Evolutionary conservation across 2,113 vertebrate genomes (phyloP), one percentile per base, ranked within the genome.

Genomic region (Platysteira castanea): DNA sequence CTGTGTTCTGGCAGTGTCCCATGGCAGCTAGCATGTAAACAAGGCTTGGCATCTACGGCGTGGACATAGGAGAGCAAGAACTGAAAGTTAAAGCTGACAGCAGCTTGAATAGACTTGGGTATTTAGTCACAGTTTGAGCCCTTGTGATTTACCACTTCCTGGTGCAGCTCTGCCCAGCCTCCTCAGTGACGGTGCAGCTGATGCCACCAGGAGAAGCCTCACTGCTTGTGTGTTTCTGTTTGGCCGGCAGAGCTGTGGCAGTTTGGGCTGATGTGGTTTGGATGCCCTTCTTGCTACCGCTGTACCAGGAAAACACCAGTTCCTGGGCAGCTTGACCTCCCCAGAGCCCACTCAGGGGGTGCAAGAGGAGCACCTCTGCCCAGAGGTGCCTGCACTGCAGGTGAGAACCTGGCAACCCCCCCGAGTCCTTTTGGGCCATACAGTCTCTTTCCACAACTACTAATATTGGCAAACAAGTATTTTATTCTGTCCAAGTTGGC

Each of bases 311-410:
- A 61, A 81, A 49, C 26, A 12, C 5, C 23, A 17, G 28, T 57
- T 67, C 50, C 22, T 23, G 30, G 37, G 52, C 61, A 42, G 23
- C 67, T 54, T 75, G 65, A 41, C 33, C 70, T 82, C 33, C 54
- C 7, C 33, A 46, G 41, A 64, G 39, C 6, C n/a, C 4, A 5
- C 21, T 19, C 0, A 0, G 17, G 21, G 16, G 9, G 4, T 5
- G 7, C 2, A 1, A 35, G 61, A 44, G 44, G 22, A 44, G 10
- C 3, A 37, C 13, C 15, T n/a, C 11, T 12, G 12, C 14, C 13
- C 35, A 76, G 33, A 50, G 30, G 17, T 8, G 44, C 21, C 50
- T 41, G 14, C 1, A 2, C 46, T 47, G 24, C 5, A 37, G 53
- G 16, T 2, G 3, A 84, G 30, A 22, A 27, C 39, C 33, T 27